Percentiles rank a stretch among this genome's conserved stretches.
These are phyloP conservation scores for Campoletis sonorensis DNA, from an alignment of 1,140 invertebrate genomes.

Conservation along the genomic window DNA sequence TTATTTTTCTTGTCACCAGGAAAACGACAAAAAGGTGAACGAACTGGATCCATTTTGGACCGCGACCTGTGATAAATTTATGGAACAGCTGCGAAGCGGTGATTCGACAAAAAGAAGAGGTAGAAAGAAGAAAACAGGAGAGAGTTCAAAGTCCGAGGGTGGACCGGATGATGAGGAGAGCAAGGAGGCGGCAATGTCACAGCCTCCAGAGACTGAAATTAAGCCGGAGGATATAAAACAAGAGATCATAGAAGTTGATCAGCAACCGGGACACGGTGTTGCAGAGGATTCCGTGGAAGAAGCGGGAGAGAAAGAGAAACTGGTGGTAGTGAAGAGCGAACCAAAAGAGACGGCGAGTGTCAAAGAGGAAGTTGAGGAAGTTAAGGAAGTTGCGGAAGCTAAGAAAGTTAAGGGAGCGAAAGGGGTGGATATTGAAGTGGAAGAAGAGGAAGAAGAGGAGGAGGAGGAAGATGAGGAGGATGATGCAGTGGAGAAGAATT, in stretches of 20 bases:
- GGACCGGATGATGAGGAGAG: slow-evolving; percentile 52
- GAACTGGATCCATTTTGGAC: slow-evolving; percentile 79
- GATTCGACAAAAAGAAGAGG: slow-evolving; percentile 77
- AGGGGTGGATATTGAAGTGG: slow-evolving; percentile 8
- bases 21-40: slow-evolving; percentile 66
- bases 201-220: slow-evolving; percentile 51
- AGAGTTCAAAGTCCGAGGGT: slow-evolving; percentile 61
- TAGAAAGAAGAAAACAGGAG: slow-evolving; percentile 74
- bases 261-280: background rate
- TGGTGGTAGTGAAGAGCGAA: slow-evolving; percentile 58
- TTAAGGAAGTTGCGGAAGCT: slow-evolving; percentile 35
- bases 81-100: slow-evolving; percentile 81
- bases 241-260: slow-evolving; percentile 56
- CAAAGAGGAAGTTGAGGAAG: slow-evolving; percentile 26
- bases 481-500: slow-evolving; percentile 55
- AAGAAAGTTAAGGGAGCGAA: slow-evolving; percentile 19
- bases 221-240: slow-evolving; percentile 68
- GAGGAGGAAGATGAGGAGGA: slow-evolving; percentile 45
- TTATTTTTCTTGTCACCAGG: slow-evolving; percentile 56
- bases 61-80: slow-evolving; percentile 83
- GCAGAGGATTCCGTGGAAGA: slow-evolving; percentile 52
- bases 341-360: background rate
- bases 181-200: slow-evolving; percentile 51
- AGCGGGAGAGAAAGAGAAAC: slow-evolving; percentile 38
- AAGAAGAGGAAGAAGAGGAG: slow-evolving; percentile 52